Evolutionary conservation across 1,140 invertebrate genomes (phyloP), one percentile per base, ranked within the genome.

Genomic region (Manduca sexta): DNA sequence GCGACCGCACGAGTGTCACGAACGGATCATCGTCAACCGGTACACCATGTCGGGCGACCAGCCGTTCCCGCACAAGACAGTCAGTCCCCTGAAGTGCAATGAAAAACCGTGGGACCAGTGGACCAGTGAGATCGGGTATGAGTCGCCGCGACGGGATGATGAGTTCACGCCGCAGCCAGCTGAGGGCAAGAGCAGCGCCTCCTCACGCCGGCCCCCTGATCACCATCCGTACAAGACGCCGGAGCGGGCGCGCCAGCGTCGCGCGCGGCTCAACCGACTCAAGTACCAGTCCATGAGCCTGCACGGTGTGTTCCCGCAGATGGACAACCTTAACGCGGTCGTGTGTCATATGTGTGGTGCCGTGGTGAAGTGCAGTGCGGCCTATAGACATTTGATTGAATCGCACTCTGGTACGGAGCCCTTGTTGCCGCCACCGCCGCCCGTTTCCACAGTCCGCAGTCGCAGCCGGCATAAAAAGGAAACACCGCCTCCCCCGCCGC

Each of bases 301-400:
- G 12, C 90, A 90, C 66, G 89, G 90, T 38, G 87, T 90, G 58
- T 90, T 89, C 56, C 90, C 90, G 29, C 89, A 90, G 63, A 88
- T 88, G 67, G 90, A 91, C 76, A 84, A 84, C 50, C 87, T 91
- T 62, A 88, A 89, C 60, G 89, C 88, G 29, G 89, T 90, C 11
- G 87, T 91, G 60, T 91, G 90, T 71, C 88, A 90, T 71, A 88
- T 89, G 83, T 91, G 90, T 67, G 88, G 89, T 57, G 85, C 87
- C 11, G 87, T 88, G 72, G 88, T 91, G 55, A 91, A 90, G 84
- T 89, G 89, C 42, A 89, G 90, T 83, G 90, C 89, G 41, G 71
- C 88, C 66, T 82, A 89, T 81, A 83, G 89, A 87, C 90, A 89
- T 69, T 79, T 87, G 45, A 58, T 71, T 1, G 74, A 77, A 48